A percentile compares a stretch with the other conserved stretches of the same genome.
These are phyloP conservation scores for Cololabis saira DNA, from an alignment of 2,113 vertebrate genomes.

Conservation along the genomic window DNA sequence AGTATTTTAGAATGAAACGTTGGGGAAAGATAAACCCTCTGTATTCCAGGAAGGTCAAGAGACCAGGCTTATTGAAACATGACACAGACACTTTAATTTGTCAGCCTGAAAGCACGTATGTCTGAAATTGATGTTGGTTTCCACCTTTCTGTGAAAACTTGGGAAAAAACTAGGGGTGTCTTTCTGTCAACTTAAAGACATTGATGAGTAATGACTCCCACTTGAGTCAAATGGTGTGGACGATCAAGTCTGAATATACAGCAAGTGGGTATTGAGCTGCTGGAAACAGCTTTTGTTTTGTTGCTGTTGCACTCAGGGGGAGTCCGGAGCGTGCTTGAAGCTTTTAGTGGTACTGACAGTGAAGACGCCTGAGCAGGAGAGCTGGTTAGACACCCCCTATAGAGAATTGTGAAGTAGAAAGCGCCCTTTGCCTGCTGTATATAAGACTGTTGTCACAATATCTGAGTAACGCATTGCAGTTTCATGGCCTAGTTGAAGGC, in stretches of 20 bases:
- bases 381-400: neutral
- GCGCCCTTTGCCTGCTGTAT: neutral
- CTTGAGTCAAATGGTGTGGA: neutral
- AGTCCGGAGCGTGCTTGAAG: neutral
- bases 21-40: no score
- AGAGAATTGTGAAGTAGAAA: neutral
- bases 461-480: neutral
- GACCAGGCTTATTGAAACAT: neutral
- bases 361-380: neutral
- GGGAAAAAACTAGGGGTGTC: neutral
- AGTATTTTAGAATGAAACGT: no score
- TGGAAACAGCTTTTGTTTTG: slow-evolving; percentile 15
- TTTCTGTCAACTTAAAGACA: neutral
- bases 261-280: neutral
- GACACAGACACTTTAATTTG: neutral
- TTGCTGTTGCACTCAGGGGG: neutral
- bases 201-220: neutral
- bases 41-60: neutral
- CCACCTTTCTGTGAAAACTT: neutral
- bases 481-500: neutral
- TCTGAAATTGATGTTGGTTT: neutral
- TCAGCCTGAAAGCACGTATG: neutral
- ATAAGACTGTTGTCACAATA: neutral
- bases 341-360: slow-evolving; percentile 11
- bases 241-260: slow-evolving; percentile 1